These are phyloP conservation scores for Manacus vitellinus DNA, from an alignment of 2,113 vertebrate genomes.

Conservation along the genomic window DNA sequence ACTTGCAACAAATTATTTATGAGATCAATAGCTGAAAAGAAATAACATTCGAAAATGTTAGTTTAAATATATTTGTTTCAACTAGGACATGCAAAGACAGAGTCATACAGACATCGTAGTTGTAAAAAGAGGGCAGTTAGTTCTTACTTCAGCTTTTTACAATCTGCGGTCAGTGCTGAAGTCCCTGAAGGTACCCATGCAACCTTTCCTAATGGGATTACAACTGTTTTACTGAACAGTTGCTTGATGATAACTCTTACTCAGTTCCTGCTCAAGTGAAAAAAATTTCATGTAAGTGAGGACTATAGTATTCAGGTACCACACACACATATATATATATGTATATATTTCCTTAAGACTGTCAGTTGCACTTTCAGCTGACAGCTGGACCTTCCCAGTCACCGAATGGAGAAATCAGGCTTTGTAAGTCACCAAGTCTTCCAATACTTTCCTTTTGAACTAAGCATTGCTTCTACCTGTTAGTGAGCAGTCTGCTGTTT, in stretches of 20 bases:
- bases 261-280: background rate
- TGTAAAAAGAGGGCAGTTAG: background rate
- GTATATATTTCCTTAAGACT: background rate
- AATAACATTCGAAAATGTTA: slow-evolving; percentile 44
- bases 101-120: background rate
- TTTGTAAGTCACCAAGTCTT: background rate
- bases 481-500: background rate
- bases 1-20: slow-evolving; percentile 99
- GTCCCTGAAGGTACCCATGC: background rate
- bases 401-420: background rate
- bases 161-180: background rate
- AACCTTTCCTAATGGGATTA: background rate
- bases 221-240: background rate
- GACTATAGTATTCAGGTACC: background rate
- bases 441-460: background rate
- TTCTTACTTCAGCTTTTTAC: background rate
- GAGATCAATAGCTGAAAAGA: slow-evolving; percentile 91
- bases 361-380: background rate
- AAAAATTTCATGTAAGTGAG: background rate
- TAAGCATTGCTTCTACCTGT: background rate
- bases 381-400: background rate
- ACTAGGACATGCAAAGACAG: background rate
- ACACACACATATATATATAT: background rate
- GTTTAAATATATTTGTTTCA: background rate
- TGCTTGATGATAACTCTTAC: background rate